Conservation (phyloP, 1,140 invertebrate species). For the Lasaia peninsularis region DNA sequence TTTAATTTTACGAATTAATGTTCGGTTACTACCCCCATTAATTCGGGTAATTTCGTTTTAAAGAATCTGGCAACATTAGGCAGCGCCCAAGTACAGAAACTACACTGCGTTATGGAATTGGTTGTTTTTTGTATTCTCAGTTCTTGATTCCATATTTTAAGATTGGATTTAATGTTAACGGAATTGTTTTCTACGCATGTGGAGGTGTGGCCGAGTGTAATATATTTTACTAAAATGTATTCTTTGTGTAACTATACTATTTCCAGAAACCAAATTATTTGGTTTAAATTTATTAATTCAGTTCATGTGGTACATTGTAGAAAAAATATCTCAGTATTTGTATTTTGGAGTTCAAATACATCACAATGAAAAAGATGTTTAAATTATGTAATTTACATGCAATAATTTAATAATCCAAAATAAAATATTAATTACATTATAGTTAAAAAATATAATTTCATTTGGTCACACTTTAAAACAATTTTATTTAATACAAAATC, state of each 20-base stretch:
- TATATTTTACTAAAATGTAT: background rate
- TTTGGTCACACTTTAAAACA: slow-evolving; percentile 4
- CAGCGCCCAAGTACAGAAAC: background rate
- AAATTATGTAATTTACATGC: too few relatives aligned
- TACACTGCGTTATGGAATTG: slow-evolving; percentile 1
- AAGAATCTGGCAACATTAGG: background rate
- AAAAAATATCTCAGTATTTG: too few relatives aligned
- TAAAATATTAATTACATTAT: too few relatives aligned
- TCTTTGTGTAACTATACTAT: too few relatives aligned
- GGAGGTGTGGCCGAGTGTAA: background rate
- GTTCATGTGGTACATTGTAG: too few relatives aligned
- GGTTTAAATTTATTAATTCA: too few relatives aligned
- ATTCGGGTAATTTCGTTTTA: background rate
- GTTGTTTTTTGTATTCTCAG: background rate
- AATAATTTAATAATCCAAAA: too few relatives aligned
- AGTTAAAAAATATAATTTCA: too few relatives aligned
- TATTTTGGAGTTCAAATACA: too few relatives aligned
- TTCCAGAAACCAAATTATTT: too few relatives aligned
- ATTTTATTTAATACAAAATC: background rate
- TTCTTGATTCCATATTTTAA: background rate
- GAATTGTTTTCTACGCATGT: background rate
- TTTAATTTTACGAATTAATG: too few relatives aligned
- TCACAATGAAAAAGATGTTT: too few relatives aligned
- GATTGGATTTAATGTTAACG: background rate
- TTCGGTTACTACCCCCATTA: background rate